Base-by-base conservation (phyloP, 2,113 vertebrate species). In the Microtus montanus region DNA sequence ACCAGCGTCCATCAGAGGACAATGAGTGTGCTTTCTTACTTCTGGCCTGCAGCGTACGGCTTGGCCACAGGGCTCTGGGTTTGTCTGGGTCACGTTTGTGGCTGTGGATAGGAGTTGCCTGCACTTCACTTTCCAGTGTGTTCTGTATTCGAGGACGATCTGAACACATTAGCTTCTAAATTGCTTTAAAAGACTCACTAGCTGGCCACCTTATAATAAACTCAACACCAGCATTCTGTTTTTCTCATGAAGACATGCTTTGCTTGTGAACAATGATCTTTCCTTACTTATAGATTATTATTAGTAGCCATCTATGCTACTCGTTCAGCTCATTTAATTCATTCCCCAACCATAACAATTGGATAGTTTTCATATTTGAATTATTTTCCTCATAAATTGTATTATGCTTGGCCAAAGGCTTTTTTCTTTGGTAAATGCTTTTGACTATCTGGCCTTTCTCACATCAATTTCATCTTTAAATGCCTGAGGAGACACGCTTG, bases 381-480 rank as follows among this genome's bases (percentile, higher is more conserved):
- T 84, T 83, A 95, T 97, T 96, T 97, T 95, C 58, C 64, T 90
- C 95, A 44, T 96, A 92, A 89, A 95, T 87, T 61, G 75, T 94
- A 66, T 97, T 98, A 61, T 96, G 47, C 92, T 97, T 97, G 84
- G 89, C 68, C 71, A 90, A 96, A 95, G 96, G 89, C 30, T 96
- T 52, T 96, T 97, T 95, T 97, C 49, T 96, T 15, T 95, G 89
- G 91, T 89, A 97, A 97, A 96, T 92, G 80, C 13, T 33, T 71
- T 95, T 92, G 97, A 97, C 94, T 95, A 83, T 94, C 87, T 96
- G 97, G 94, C 97, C 94, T 97, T 96, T 96, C 88, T 85, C 95
- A 91, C 86, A 96, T 97, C 28, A 6, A 30, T 97, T 98, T 97
- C 70, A 87, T 93, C 96, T 97, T 96, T 94, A 95, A 98, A 97